Conservation (phyloP, 2,797 vertebrate species). For the Fistularia commersonii region DNA sequence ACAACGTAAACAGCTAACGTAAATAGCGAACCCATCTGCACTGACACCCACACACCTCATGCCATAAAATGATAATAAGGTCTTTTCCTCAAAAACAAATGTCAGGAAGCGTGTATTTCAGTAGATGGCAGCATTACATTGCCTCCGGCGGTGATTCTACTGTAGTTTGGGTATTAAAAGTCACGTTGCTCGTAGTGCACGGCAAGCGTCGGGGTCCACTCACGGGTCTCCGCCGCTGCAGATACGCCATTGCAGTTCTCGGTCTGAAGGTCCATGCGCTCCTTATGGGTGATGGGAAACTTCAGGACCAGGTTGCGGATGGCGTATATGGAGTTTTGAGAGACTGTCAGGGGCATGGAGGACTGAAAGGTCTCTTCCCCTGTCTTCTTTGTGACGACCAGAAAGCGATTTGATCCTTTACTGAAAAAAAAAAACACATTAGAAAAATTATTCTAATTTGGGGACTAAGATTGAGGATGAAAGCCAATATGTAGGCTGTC, state of each 20-base stretch:
- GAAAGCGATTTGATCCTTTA: conserved; percentile 81
- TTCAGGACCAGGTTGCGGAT: conserved; percentile 79
- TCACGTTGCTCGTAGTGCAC: not conserved
- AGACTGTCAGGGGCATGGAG: conserved; percentile 78
- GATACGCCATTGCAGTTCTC: conserved; percentile 70
- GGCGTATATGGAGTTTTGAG: conserved; percentile 73
- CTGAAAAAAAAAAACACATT: conserved; percentile 55
- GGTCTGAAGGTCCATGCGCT: conserved; percentile 80
- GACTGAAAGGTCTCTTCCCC: conserved; percentile 71
- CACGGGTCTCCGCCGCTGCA: conserved; percentile 73
- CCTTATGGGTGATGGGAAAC: conserved; percentile 87
- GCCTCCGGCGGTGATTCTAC: too few species aligned
- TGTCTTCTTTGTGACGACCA: conserved; percentile 88
- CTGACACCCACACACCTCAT: too few species aligned
- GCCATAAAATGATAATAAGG: too few species aligned
- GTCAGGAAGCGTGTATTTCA: too few species aligned
- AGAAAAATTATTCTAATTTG: not conserved
- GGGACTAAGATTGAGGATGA: too few species aligned
- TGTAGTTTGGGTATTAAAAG: too few species aligned
- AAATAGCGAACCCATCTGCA: too few species aligned
- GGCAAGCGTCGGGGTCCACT: conserved; percentile 36
- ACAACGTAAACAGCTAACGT: too few species aligned
- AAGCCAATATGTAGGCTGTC: too few species aligned
- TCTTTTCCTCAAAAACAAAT: too few species aligned
- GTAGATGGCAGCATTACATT: too few species aligned